Evolutionary conservation across 2,797 vertebrate species (phyloP), one percentile per base, ranked within the genome.

Genomic region (Cetoscarus ocellatus): DNA sequence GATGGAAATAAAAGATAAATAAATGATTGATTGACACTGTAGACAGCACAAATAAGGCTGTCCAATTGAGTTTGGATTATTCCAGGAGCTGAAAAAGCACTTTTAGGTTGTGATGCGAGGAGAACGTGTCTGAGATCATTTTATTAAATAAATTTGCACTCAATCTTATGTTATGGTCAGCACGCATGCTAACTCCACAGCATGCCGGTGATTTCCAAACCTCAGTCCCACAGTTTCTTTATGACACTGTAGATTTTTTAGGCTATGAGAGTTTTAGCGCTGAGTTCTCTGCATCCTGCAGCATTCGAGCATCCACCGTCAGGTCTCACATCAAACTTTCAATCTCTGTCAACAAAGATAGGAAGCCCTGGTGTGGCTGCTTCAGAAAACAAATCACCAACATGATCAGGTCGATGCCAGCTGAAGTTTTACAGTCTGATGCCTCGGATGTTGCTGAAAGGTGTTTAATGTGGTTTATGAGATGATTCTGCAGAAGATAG

Each of bases 241-340:
- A 10, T 51, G 15, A 1, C 3, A 0, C 19, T 43, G 51, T 48
- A 27, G 27, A 61, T 45, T 50, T 61, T 69, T 73, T 77, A 53
- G 67, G 67, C 82, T 78, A 56, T 43, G 72, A 77, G 56, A 63
- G 62, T 19, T 53, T 39, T 34, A 47, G 4, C 14, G 11, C 36
- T 70, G 68, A 56, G 61, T 57, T 38, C 53, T 68, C 45, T 36
- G 68, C 71, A 56, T 1, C 1, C 8, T 76, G 56, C 66, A 71
- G 0, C 42, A 2, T 51, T 14, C 50, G 9, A 67, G 61, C 58
- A 65, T 6, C 56, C 51, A n/a, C 10, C 57, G 5, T 65, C 49
- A 65, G 18, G 42, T 44, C 59, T 27, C 12, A 18, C 10, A 47
- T 49, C 1, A 56, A 70, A 73, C 61, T 82, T 87, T 85, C 69